These are phyloP conservation scores for Melospiza melodia DNA, from an alignment of 2,113 vertebrate species.

Conservation along the genomic window DNA sequence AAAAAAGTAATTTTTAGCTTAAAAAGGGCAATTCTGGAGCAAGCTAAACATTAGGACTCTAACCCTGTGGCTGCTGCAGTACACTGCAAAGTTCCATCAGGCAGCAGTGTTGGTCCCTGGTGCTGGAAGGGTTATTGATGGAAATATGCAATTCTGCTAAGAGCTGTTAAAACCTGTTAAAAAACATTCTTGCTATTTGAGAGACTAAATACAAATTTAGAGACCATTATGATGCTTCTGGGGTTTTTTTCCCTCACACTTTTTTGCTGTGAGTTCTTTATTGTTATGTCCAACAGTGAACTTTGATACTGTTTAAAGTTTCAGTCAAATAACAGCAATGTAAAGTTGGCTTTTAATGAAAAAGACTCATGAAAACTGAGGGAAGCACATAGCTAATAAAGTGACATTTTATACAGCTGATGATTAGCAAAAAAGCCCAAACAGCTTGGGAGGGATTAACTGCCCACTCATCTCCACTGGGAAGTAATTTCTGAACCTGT, in stretches of 20 bases:
- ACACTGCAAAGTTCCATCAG: background rate
- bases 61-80: background rate
- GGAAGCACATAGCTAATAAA: background rate
- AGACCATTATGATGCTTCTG: background rate
- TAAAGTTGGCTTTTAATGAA: background rate
- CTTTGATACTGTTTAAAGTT: background rate
- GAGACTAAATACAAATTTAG: background rate
- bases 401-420: background rate
- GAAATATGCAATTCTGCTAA: background rate
- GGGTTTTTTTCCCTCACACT: background rate
- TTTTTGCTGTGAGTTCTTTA: background rate
- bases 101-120: background rate
- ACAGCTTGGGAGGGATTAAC: background rate
- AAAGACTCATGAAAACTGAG: background rate
- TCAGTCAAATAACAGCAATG: background rate
- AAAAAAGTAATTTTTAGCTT: background rate
- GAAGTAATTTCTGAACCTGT: background rate
- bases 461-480: background rate
- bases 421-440: background rate
- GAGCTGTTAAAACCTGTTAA: background rate
- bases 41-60: background rate
- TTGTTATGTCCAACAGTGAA: background rate
- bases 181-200: background rate
- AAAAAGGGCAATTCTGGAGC: background rate
- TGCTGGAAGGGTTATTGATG: background rate